Evolutionary conservation across 2,113 vertebrate species (phyloP).

Genomic region (Jaculus jaculus): DNA sequence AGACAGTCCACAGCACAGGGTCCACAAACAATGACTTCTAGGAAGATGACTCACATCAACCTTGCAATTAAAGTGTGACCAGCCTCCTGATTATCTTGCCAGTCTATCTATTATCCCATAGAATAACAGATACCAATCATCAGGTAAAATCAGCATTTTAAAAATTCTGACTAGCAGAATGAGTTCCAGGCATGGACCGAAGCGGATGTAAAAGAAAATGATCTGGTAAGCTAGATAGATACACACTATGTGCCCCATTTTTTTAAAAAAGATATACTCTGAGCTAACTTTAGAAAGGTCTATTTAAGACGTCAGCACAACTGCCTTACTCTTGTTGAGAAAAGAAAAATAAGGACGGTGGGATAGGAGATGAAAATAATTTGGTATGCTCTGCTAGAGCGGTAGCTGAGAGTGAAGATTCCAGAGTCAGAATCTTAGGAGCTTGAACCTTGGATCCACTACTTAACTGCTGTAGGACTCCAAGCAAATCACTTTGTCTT

Average conservation of each 20-base stretch:
- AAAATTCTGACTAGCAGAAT: constrained; percentile 27
- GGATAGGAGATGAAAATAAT: neutral
- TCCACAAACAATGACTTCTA: constrained; percentile 77
- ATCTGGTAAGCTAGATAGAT: constrained; percentile 27
- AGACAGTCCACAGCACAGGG: constrained; percentile 69
- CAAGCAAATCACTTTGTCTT: neutral
- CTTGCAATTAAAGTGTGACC: constrained; percentile 38
- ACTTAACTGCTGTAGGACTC: neutral
- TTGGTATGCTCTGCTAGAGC: neutral
- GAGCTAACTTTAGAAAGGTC: constrained; percentile 38
- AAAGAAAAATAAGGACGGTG: neutral
- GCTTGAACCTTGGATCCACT: neutral
- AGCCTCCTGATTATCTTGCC: constrained; percentile 15
- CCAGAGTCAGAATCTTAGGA: neutral
- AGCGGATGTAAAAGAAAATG: constrained; percentile 11
- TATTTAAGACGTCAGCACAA: neutral
- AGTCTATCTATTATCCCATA: neutral
- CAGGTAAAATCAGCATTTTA: neutral
- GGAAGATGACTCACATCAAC: constrained; percentile 77
- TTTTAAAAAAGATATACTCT: neutral
- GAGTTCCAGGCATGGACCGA: neutral
- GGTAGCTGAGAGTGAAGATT: neutral
- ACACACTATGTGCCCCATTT: neutral
- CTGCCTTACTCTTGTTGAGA: neutral
- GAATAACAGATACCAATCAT: neutral